Evolutionary conservation across 2,888 invertebrate species (phyloP), one percentile per base, ranked within the genome.

Genomic region (Crossocerus cetratus): DNA sequence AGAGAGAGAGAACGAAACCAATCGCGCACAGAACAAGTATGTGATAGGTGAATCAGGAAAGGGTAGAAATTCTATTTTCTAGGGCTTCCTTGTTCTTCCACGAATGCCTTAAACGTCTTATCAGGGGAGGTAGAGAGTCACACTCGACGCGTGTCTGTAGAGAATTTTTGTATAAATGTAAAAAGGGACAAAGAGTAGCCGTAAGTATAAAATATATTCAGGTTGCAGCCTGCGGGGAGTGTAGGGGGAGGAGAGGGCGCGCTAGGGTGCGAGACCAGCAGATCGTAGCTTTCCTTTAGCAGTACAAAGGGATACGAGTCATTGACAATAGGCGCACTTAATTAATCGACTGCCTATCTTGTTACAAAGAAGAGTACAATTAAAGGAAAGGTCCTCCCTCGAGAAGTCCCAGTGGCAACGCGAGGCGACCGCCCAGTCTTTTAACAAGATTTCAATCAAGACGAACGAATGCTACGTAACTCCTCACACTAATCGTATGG

Each of bases 151-250:
- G 22, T 75, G 55, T 75, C 69, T 80, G 75, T 75, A 75, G 67
- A 62, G 71, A 74, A 75, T 69, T 32, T 32, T 16, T 80, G 81
- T 80, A 80, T 80, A 80, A 80, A 78, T 80, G 75, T 80, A 80
- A 72, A 80, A 77, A 80, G 18, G 59, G 55, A 59, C 57, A 42
- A 64, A 49, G 58, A 43, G 59, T 80, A 77, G 72, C 67, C 64
- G 54, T 77, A 77, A 68, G 69, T 80, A 64, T 72, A 69, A 62
- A n/a, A n/a, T n/a, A n/a, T 49, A 49, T 49, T 49, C 49, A 49
- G 14, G 16, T 32, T 32, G 32, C 32, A 49, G 49, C 49, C 16
- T 11, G 16, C 49, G 32, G 32, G 8, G 11, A 49, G 16, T 49
- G 16, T 49, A 16, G 49, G 16, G 49, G n/a, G n/a, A n/a, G n/a